A percentile compares a stretch with the other conserved stretches of the same genome.
Conservation (phyloP, 1,140 invertebrate species). For the Contarinia nasturtii region DNA sequence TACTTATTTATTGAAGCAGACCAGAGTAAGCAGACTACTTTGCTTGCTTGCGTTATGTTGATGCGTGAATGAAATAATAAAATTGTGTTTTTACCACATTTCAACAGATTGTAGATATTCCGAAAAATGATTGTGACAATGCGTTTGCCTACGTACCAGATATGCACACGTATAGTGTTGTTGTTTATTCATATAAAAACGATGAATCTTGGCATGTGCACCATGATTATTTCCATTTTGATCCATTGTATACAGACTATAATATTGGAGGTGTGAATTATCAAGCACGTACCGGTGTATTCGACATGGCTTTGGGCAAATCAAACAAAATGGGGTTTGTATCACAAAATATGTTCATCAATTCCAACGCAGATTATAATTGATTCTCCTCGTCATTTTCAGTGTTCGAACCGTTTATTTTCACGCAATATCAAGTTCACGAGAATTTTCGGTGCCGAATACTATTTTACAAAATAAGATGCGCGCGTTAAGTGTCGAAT, state of each 20-base stretch:
- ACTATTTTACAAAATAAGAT: constrained; percentile 38
- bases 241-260: constrained; percentile 46
- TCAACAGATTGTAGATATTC: too few relatives aligned
- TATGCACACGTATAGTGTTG: constrained; percentile 37
- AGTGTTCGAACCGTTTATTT: too few relatives aligned
- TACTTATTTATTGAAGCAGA: too few relatives aligned
- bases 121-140: constrained; percentile 44
- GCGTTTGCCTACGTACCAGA: constrained; percentile 45
- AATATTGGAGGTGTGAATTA: constrained; percentile 50
- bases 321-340: constrained; percentile 41
- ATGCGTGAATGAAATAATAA: too few relatives aligned
- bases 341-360: too few relatives aligned
- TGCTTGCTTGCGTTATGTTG: too few relatives aligned
- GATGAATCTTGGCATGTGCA: constrained; percentile 47
- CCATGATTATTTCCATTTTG: constrained; percentile 49
- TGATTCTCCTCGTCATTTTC: too few relatives aligned
- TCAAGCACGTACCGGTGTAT: constrained; percentile 55
- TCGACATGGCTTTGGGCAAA: constrained; percentile 43
- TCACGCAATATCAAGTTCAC: constrained; percentile 53
- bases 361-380: too few relatives aligned
- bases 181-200: constrained; percentile 48
- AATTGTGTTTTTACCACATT: too few relatives aligned
- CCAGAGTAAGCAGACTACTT: too few relatives aligned
- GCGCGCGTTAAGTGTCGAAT: constrained; percentile 25
- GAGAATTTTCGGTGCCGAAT: constrained; percentile 51